Evolutionary conservation across 2,797 vertebrate species (phyloP).

Genomic region (Parambassis ranga): DNA sequence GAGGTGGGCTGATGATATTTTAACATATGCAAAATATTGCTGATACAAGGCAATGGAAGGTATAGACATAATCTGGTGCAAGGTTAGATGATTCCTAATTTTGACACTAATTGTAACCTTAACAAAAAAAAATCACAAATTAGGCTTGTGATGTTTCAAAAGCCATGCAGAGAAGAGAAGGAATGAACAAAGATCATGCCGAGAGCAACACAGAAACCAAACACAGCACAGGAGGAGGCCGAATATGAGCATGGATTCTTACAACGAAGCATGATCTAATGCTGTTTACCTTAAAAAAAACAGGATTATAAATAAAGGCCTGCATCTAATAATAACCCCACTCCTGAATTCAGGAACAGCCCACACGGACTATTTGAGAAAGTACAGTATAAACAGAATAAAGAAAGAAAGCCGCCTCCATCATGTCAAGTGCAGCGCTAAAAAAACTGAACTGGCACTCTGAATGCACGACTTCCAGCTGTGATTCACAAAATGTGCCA

Average conservation of each 20-base stretch:
- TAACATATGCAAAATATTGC: background rate
- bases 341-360: background rate
- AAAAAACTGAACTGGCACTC: background rate
- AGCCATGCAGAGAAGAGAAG: background rate
- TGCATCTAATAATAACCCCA: background rate
- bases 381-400: background rate
- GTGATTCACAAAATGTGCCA: conserved; percentile 4
- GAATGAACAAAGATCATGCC: background rate
- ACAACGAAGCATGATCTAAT: background rate
- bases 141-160: conserved; percentile 2
- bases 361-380: background rate
- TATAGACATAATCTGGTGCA: background rate
- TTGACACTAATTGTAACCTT: too few relatives aligned
- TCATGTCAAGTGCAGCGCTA: too few relatives aligned
- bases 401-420: background rate
- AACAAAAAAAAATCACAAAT: too few relatives aligned
- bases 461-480: background rate
- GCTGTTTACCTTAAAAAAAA: background rate
- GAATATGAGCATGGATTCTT: background rate
- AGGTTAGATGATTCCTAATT: background rate
- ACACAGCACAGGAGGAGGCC: background rate
- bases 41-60: background rate
- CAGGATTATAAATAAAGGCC: background rate
- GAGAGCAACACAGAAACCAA: background rate
- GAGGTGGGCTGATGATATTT: background rate